A percentile compares a stretch with the other conserved stretches of the same genome.
These are phyloP conservation scores for Antheraea pernyi DNA, from an alignment of 1,140 invertebrate genomes.

Conservation along the genomic window DNA sequence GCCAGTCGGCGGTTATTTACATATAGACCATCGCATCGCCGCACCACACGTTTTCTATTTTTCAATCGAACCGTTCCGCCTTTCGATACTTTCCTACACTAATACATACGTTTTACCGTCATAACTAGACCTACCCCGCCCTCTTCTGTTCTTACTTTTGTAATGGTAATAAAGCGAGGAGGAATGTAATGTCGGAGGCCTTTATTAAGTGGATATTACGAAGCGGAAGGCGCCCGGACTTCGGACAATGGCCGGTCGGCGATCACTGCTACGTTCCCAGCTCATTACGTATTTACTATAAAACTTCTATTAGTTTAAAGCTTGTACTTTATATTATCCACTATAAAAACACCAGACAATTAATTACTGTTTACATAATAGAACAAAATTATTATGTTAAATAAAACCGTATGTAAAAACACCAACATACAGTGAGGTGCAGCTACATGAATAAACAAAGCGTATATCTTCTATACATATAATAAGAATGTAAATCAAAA, in stretches of 20 bases:
- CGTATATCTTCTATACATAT: too few relatives aligned
- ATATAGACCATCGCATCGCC: conserved; percentile 39
- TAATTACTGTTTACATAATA: too few relatives aligned
- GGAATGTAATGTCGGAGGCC: conserved; percentile 49
- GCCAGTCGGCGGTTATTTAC: conserved; percentile 34
- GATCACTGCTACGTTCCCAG: conserved; percentile 64
- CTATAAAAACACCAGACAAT: too few relatives aligned
- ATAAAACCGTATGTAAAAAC: too few relatives aligned
- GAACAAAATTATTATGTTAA: too few relatives aligned
- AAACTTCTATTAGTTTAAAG: conserved; percentile 48
- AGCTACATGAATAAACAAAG: too few relatives aligned
- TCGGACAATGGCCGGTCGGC: conserved; percentile 64
- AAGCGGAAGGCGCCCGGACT: conserved; percentile 62
- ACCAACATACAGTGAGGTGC: too few relatives aligned
- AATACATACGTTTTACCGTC: conserved; percentile 47
- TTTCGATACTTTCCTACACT: conserved; percentile 72
- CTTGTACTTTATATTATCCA: conserved; percentile 20
- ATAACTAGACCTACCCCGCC: conserved; percentile 36
- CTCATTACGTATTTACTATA: conserved; percentile 72
- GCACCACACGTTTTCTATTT: conserved; percentile 62
- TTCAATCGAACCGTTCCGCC: conserved; percentile 68
- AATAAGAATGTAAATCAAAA: too few relatives aligned
- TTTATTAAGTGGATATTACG: conserved; percentile 38
- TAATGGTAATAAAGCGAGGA: conserved; percentile 38
- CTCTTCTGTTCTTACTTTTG: conserved; percentile 28